A percentile compares a stretch with the other conserved stretches of the same genome.
Conservation (phyloP, 2,888 invertebrate genomes). For the Bruchidius siliquastri region DNA sequence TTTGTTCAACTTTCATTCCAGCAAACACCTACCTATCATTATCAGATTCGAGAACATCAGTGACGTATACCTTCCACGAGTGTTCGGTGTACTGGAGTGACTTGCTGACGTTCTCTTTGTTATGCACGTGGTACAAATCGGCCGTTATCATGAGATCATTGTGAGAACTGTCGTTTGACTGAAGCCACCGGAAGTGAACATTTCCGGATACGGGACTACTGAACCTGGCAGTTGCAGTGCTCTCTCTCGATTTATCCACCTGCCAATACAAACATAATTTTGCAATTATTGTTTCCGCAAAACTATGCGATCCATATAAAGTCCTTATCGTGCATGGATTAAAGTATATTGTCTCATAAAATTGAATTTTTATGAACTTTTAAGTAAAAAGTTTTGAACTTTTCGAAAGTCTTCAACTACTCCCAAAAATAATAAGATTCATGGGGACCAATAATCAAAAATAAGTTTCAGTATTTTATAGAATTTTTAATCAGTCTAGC, state of each 20-base stretch:
- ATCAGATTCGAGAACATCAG: conserved; percentile 78
- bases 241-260: conserved; percentile 64
- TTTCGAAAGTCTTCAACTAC: too few relatives aligned
- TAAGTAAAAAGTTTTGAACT: too few relatives aligned
- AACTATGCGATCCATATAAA: too few relatives aligned
- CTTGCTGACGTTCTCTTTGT: conserved; percentile 49
- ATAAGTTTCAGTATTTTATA: too few relatives aligned
- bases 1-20: too few relatives aligned
- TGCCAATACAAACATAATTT: background rate
- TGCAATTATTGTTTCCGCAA: background rate
- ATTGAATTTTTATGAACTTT: too few relatives aligned
- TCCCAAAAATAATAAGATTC: too few relatives aligned
- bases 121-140: conserved; percentile 68
- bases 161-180: conserved; percentile 50
- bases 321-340: too few relatives aligned
- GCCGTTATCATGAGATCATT: conserved; percentile 74
- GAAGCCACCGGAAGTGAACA: conserved; percentile 69
- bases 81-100: conserved; percentile 63
- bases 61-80: conserved; percentile 84
- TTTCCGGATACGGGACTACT: conserved; percentile 71
- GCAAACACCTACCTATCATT: conserved; percentile 47
- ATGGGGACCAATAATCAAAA: too few relatives aligned
- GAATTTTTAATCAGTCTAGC: too few relatives aligned
- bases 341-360: too few relatives aligned
- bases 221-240: conserved; percentile 74